phyloP scores from a whole-genome alignment of 2,113 vertebrate genomes.

The Gasterosteus aculeatus region DNA sequence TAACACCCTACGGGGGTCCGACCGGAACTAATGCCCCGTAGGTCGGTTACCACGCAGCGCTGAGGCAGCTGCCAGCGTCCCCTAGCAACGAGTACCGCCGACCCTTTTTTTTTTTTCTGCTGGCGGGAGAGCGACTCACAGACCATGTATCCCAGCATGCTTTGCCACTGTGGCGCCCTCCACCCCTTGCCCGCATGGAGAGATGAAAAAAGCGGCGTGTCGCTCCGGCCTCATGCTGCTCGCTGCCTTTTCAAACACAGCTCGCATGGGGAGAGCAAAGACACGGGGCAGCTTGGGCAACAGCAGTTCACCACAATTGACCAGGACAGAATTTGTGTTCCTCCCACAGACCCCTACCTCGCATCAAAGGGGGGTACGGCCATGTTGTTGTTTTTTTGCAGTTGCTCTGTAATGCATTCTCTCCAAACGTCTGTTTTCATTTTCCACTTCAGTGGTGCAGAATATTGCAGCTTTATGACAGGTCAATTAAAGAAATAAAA shows the following conservation, averaged over 20 bases:
- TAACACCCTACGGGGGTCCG: conserved; percentile 58
- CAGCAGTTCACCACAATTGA: conserved; percentile 55
- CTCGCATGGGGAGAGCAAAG: conserved; percentile 52
- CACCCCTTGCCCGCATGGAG: conserved; percentile 67
- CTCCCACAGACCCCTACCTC: neutral
- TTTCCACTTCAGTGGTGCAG: conserved; percentile 68
- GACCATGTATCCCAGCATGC: conserved; percentile 82
- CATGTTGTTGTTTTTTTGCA: conserved; percentile 20
- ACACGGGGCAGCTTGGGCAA: conserved; percentile 63
- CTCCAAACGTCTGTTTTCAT: conserved; percentile 57
- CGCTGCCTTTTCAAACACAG: conserved; percentile 64
- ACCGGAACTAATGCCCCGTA: conserved; percentile 75
- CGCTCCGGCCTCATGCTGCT: conserved; percentile 60
- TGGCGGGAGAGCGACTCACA: conserved; percentile 64
- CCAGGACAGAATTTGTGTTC: conserved; percentile 61
- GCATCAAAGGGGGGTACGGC: conserved; percentile 2
- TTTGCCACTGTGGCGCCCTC: conserved; percentile 70
- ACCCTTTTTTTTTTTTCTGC: conserved; percentile 38
- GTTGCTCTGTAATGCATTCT: conserved; percentile 30
- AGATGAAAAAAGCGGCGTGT: conserved; percentile 75
- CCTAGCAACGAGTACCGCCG: conserved; percentile 72
- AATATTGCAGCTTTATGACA: conserved; percentile 46
- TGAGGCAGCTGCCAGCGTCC: conserved; percentile 76
- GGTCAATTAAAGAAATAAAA: too few species aligned
- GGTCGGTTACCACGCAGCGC: conserved; percentile 58